Base-by-base conservation (phyloP, 2,797 vertebrate genomes). In the Australoheros facetus region DNA sequence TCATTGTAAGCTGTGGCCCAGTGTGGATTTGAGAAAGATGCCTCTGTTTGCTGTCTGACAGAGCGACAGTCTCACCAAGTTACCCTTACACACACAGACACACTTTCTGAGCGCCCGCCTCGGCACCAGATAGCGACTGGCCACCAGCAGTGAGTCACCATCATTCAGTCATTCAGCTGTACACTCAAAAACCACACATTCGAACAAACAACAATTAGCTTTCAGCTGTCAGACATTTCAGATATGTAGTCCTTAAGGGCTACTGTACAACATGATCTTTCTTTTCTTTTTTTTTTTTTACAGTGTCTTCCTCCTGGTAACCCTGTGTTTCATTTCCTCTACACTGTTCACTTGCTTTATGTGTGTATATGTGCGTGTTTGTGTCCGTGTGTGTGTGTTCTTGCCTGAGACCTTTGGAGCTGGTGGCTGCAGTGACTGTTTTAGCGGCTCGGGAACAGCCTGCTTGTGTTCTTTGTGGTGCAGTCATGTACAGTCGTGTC, bases 1-100 rank as follows among this genome's bases (percentile, higher is more conserved):
- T 93, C 85, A 89, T 89, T 92, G 89, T 90, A 85, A 94, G 87
- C 88, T 42, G 77, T 48, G 82, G 91, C 90, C 86, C 88, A 71
- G 89, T 80, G 90, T 80, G 85, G 89, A 92, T 94, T 92, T 92
- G 85, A 92, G 92, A 93, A 90, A 90, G 90, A 91, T 91, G 91
- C 89, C 91, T 92, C 89, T 93, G 89, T 94, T 94, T 94, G 93
- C 85, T 59, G 86, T 92, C 83, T 91, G 88, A 92, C 89, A 73
- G 86, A 91, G 89, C 73, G 64, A 87, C 89, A 91, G 88, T 90
- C 88, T 90, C 90, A 87, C 86, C 75, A 84, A 90, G 84, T 86
- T 90, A 91, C 87, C 79, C 85, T 57, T 72, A 77, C 78, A 85
- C 80, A 80, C 73, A 85, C 69, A 55, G 21, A 81, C 77, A 84